These are phyloP conservation scores for Neomorphus geoffroyi DNA, from an alignment of 2,797 vertebrate genomes.

Conservation along the genomic window DNA sequence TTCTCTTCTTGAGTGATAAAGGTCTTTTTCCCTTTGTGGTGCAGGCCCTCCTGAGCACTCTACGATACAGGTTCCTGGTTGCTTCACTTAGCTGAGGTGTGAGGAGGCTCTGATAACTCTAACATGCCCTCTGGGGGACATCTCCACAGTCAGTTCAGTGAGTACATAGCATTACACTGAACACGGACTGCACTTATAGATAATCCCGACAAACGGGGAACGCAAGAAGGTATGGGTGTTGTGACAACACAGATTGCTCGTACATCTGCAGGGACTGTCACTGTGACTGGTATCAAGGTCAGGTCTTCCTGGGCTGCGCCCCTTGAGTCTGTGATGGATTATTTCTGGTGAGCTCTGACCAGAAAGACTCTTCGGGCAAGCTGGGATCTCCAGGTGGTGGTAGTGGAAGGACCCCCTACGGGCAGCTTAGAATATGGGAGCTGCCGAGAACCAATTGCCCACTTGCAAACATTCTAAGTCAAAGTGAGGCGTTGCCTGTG, in stretches of 20 bases:
- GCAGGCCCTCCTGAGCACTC: background rate
- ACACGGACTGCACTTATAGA: background rate
- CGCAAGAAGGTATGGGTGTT: background rate
- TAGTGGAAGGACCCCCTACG: background rate
- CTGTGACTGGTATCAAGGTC: background rate
- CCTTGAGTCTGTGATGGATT: background rate
- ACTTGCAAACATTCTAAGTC: background rate
- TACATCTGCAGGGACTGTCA: background rate
- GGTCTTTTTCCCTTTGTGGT: background rate
- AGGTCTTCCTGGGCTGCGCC: background rate
- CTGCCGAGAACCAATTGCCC: background rate
- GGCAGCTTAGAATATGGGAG: background rate
- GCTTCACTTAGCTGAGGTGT: background rate
- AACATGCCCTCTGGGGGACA: background rate
- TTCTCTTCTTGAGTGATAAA: background rate
- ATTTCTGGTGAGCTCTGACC: background rate
- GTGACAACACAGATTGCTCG: background rate
- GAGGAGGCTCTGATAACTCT: background rate
- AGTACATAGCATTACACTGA: fast-evolving
- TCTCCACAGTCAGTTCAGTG: background rate
- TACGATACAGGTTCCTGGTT: background rate
- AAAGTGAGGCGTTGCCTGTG: background rate
- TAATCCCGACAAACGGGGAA: background rate
- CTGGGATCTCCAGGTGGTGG: background rate
- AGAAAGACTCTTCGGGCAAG: background rate